phyloP scores from a whole-genome alignment of 2,888 invertebrate species.

The Calameuta idolon region DNA sequence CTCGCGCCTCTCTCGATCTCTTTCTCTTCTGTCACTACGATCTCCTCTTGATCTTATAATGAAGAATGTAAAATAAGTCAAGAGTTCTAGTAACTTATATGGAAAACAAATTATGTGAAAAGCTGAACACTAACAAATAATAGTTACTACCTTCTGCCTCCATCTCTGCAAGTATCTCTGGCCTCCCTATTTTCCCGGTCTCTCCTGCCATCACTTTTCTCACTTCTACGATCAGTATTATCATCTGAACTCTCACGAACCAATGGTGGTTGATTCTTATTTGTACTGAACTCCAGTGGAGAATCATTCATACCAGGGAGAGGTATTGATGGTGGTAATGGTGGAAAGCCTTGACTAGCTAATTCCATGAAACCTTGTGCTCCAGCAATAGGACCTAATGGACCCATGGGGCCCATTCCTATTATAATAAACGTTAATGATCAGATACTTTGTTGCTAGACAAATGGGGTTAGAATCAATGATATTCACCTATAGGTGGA shows the following conservation, averaged over 20 bases:
- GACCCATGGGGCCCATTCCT: slow-evolving; percentile 64
- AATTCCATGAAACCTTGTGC: slow-evolving; percentile 65
- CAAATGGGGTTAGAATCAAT: slow-evolving; percentile 4
- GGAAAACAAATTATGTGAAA: background rate
- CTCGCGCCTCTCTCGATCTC: slow-evolving; percentile 61
- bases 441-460: background rate
- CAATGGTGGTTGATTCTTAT: slow-evolving; percentile 73
- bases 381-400: slow-evolving; percentile 55
- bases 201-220: slow-evolving; percentile 60
- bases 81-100: background rate
- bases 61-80: background rate
- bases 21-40: slow-evolving; percentile 65
- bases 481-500: slow-evolving; percentile 58
- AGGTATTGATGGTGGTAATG: slow-evolving; percentile 59
- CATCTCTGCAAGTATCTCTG: slow-evolving; percentile 63
- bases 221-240: slow-evolving; percentile 52
- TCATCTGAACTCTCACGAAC: slow-evolving; percentile 64
- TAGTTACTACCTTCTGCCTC: slow-evolving; percentile 57
- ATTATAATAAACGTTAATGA: slow-evolving; percentile 1
- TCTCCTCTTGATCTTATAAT: slow-evolving; percentile 55
- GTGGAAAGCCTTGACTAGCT: slow-evolving; percentile 61
- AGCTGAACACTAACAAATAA: background rate
- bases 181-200: slow-evolving; percentile 63
- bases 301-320: slow-evolving; percentile 72
- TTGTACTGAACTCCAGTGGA: slow-evolving; percentile 74